Evolutionary conservation across 2,797 vertebrate species (phyloP).

Genomic region (Peromyscus melanophrys): DNA sequence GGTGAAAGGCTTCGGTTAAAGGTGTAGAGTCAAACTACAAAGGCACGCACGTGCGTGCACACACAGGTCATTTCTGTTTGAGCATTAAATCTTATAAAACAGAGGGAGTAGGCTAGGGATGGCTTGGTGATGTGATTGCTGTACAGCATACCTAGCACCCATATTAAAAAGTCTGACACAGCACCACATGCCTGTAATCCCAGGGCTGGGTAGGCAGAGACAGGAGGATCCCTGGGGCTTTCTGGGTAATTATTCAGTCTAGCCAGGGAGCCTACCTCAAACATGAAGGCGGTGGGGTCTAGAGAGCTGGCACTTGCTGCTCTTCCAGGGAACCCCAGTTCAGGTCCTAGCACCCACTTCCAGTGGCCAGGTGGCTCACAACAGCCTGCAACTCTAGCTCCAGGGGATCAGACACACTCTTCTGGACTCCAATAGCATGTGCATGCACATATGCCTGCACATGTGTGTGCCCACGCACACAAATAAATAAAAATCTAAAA

Average conservation of each 20-base stretch:
- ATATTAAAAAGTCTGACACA: neutral
- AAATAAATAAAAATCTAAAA: neutral
- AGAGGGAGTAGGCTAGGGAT: neutral
- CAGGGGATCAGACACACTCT: neutral
- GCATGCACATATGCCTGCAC: no score
- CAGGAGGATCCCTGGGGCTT: neutral
- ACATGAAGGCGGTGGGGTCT: neutral
- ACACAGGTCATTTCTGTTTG: neutral
- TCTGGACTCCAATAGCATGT: neutral
- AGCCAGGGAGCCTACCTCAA: neutral
- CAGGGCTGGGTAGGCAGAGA: neutral
- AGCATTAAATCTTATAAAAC: neutral
- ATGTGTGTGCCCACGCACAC: neutral
- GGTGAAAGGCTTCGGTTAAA: conserved; percentile 26
- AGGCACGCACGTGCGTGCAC: neutral
- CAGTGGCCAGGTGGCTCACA: neutral
- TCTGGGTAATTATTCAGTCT: neutral
- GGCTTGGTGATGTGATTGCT: neutral
- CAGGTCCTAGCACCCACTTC: neutral
- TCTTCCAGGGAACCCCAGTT: neutral
- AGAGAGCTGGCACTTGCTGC: neutral
- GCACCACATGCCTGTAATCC: neutral
- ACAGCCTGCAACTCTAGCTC: neutral
- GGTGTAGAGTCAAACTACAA: neutral
- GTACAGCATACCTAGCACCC: neutral